phyloP scores from a whole-genome alignment of 2,888 invertebrate genomes.

The Chydorus sphaericus region DNA sequence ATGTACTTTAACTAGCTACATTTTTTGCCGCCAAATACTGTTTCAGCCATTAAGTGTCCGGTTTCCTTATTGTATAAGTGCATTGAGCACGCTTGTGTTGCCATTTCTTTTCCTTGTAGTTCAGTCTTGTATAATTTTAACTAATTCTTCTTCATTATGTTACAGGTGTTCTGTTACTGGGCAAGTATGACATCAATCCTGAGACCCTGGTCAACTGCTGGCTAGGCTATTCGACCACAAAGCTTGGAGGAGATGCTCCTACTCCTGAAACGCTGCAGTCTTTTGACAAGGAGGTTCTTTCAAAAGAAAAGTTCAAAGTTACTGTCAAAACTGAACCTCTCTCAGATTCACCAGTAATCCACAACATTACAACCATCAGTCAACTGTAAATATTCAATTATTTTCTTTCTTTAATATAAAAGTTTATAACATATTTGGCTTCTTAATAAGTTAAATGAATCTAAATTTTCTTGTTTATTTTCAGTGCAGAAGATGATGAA shows the following conservation, averaged over 20 bases:
- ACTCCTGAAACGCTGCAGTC: constrained; percentile 37
- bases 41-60: too few relatives aligned
- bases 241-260: constrained; percentile 44
- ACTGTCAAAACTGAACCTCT: constrained; percentile 4
- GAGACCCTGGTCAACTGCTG: constrained; percentile 60
- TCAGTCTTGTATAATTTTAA: background rate
- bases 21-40: background rate
- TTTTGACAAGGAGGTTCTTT: constrained; percentile 1
- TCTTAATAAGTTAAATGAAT: too few relatives aligned
- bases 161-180: constrained; percentile 46
- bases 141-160: constrained; percentile 19
- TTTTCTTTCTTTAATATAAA: background rate
- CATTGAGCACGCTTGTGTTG: background rate
- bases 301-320: background rate
- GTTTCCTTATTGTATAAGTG: background rate
- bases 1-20: background rate
- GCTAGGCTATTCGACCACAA: constrained; percentile 57
- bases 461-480: background rate
- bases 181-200: constrained; percentile 42
- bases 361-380: constrained; percentile 1
- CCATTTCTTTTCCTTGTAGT: background rate
- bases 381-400: background rate
- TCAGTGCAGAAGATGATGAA: constrained; percentile 9
- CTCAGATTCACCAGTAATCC: background rate
- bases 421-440: too few relatives aligned